phyloP scores from a whole-genome alignment of 1,140 invertebrate genomes.

The Sarcophaga bullata region DNA sequence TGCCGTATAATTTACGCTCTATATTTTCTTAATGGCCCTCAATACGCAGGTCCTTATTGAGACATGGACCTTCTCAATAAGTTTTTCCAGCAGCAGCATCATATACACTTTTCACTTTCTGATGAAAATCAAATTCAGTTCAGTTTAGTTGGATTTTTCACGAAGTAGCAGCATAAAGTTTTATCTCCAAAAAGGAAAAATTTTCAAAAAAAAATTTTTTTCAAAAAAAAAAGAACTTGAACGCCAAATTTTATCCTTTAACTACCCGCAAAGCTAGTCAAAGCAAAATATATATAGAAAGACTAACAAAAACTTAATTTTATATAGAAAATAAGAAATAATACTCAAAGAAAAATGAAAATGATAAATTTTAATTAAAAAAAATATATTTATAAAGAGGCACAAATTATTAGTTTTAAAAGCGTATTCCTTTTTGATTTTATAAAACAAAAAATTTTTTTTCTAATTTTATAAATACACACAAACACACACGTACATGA shows the following conservation, averaged over 20 bases:
- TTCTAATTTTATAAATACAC: background rate
- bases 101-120: slow-evolving; percentile 20
- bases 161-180: slow-evolving; percentile 37
- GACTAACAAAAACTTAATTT: background rate
- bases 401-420: slow-evolving; percentile 3
- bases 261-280: slow-evolving; percentile 10
- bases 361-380: slow-evolving; percentile 10
- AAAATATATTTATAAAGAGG: background rate
- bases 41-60: slow-evolving; percentile 30
- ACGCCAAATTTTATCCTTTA: slow-evolving; percentile 5
- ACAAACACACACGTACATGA: no score
- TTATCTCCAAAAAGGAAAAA: slow-evolving; percentile 5
- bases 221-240: background rate
- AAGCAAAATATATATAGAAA: slow-evolving; percentile 12
- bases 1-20: slow-evolving; percentile 29
- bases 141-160: slow-evolving; percentile 39
- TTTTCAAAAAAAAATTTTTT: no score
- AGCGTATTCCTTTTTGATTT: background rate
- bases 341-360: background rate
- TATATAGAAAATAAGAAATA: background rate
- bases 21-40: slow-evolving; percentile 11
- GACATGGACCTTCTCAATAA: slow-evolving; percentile 35
- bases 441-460: background rate
- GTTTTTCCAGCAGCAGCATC: slow-evolving; percentile 29
- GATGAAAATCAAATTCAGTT: slow-evolving; percentile 28